phyloP scores from a whole-genome alignment of 2,113 vertebrate species.

The Strigops habroptila region DNA sequence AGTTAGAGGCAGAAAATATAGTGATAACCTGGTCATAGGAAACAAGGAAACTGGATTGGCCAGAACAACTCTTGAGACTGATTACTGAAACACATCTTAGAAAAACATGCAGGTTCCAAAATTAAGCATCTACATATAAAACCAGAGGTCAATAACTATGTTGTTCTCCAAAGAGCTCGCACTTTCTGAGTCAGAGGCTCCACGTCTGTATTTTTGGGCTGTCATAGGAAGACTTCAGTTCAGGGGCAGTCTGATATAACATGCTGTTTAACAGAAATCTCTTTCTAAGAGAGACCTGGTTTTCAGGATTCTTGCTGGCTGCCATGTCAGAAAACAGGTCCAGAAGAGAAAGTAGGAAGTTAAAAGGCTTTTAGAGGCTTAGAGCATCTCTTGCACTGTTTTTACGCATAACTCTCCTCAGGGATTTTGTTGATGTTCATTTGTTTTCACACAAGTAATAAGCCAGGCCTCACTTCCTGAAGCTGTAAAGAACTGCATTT shows the following conservation, averaged over 20 bases:
- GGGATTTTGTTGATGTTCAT: background rate
- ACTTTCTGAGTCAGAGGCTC: background rate
- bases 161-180: background rate
- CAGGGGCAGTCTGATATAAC: background rate
- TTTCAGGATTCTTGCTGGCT: background rate
- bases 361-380: background rate
- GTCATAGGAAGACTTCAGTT: background rate
- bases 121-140: background rate
- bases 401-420: background rate
- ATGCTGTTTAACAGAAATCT: background rate
- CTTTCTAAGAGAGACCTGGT: background rate
- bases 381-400: background rate
- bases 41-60: background rate
- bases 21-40: conserved; percentile 84
- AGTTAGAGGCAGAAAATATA: conserved; percentile 97
- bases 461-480: background rate
- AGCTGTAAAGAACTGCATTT: background rate
- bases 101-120: background rate
- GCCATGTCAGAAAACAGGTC: background rate
- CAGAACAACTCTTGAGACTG: background rate
- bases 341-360: background rate
- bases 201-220: background rate
- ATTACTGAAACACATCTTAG: background rate
- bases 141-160: background rate
- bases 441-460: background rate